Base-by-base conservation (phyloP, 1,140 invertebrate species). In the Nephila pilipes region DNA sequence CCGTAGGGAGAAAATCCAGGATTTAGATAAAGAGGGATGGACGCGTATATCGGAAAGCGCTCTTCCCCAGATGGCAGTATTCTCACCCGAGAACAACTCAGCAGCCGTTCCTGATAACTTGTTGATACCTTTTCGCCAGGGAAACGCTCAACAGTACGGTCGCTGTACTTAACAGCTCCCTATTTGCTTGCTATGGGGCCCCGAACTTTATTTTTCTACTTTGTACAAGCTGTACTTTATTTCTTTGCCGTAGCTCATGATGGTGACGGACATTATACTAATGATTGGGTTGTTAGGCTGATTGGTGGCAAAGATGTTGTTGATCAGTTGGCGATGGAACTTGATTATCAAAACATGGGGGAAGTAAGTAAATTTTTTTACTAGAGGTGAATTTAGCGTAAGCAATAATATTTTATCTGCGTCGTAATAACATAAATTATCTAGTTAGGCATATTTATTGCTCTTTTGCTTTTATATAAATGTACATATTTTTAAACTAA, bases 241-340 rank as follows among this genome's bases (percentile, higher is more conserved):
- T 46, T 60, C 20, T 32, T 81, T 3, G 29, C 54, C 4, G 22
- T 14, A 5, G 46, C 46, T 29, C 93, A 93, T 54, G 93, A 93
- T 54, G 29, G 22, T n/a, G 94, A 94, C 93, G 65, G 93, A 14
- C 94, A 95, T 75, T 96, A 95, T 93, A 95, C 95, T 36, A 96
- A 96, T 85, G 96, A 96, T 95, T 97, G 96, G 96, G 96, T 96
- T 22, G 96, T 97, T 12, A 95, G 96, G 94, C 94, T 97, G 46
- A 94, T 95, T 36, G 96, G 96, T 25, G 96, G 96, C 58, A 94
- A 94, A 10, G 94, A 95, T 90, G 94, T 95, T 20, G 96, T 96
- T 0, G 94, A 96, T 8, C 94, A 95, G 22, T 88, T 97, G 58
- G 96, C 96, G 6, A 88, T 95, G 20, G 95, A 96, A 89, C 94